Evolutionary conservation across 2,113 vertebrate species (phyloP), one percentile per base, ranked within the genome.

Genomic region (Tenrec ecaudatus): DNA sequence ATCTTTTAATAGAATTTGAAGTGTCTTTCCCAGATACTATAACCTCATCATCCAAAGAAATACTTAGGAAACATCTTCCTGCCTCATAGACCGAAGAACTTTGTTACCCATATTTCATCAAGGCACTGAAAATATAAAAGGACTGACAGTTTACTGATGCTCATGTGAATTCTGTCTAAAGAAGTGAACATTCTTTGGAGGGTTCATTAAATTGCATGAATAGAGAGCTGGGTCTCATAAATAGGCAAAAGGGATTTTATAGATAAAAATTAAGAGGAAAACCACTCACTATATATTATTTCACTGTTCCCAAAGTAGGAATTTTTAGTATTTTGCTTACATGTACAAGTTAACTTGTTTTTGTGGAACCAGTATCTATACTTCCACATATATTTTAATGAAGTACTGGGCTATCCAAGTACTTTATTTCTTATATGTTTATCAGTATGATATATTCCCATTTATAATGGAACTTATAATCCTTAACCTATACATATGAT

Each of bases 1-100:
- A 99, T 95, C 99, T 99, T 94, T 98, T 99, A 96, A 99, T 99
- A 97, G 99, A 99, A 96, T 99, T 99, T 97, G 99, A 99, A 20
- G 99, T 99, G 82, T 98, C 98, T 97, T 99, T 99, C 96, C 99
- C 99, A 0, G 99, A 99, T 40, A 98, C 97, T 94, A 98, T 99
- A 97, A 98, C 99, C 38, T 97, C 99, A 89, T 98, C 99, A 23
- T 99, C 99, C 96, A 99, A 99, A 98, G 99, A 99, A 95, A 98
- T 99, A 96, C 98, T 99, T 96, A 99, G 99, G 95, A 98, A 99
- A 95, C 99, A 99, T 97, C 98, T 99, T 97, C 99, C 99, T 36
- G 98, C 99, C 96, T 99, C 98, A n/a, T 99, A 98, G 98, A 97
- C 86, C 0, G 43, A 96, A 86, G 96, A 89, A 96, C 95, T 97